These are phyloP conservation scores for Rhynchotus rufescens DNA, from an alignment of 2,797 vertebrate species.

Conservation along the genomic window DNA sequence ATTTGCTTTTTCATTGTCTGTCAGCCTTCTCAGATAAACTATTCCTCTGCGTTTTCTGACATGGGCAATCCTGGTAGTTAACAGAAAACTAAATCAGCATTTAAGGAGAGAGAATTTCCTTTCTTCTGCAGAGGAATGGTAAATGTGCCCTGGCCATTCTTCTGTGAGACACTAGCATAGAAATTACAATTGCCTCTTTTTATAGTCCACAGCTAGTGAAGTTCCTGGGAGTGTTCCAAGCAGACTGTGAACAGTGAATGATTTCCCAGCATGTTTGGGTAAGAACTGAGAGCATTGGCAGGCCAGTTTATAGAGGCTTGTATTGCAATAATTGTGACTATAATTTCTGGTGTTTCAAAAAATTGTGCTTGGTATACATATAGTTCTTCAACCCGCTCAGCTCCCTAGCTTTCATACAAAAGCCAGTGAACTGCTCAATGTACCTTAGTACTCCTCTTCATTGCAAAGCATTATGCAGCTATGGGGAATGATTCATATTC, in stretches of 20 bases:
- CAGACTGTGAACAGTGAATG: background rate
- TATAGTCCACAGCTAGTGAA: background rate
- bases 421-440: background rate
- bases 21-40: background rate
- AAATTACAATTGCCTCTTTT: background rate
- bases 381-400: background rate
- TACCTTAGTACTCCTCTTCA: background rate
- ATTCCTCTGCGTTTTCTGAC: background rate
- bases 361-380: background rate
- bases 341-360: conserved; percentile 23
- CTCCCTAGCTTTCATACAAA: background rate
- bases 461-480: background rate
- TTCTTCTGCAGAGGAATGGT: background rate
- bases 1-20: background rate
- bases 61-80: background rate
- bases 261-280: background rate
- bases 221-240: background rate
- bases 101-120: background rate
- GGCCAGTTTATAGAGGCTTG: background rate
- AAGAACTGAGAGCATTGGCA: background rate
- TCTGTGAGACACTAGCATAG: background rate
- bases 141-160: background rate
- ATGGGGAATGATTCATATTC: background rate
- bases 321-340: background rate
- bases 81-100: background rate